Evolutionary conservation across 2,113 vertebrate genomes (phyloP), one percentile per base, ranked within the genome.

Genomic region (Eudorcas thomsonii): DNA sequence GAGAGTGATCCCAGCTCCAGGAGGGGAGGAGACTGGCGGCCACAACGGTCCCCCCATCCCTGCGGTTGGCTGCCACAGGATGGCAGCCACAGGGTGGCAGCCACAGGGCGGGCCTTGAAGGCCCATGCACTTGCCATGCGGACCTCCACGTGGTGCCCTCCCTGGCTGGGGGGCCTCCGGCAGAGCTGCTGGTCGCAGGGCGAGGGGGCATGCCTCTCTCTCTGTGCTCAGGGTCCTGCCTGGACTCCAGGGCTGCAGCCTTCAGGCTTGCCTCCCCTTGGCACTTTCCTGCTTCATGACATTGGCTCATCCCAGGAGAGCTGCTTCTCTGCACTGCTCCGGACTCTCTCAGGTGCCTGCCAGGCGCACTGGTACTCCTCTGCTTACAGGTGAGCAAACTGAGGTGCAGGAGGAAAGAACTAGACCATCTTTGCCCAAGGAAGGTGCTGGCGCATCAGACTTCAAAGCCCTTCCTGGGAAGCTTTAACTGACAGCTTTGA

Each of bases 361-460:
- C 50, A 67, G 52, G 67, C 2, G 0, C 14, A 43, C 5, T 21
- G 23, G 7, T 13, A 36, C 12, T 74, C 13, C 43, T 71, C 43
- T 21, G 55, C 43, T 59, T 33, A 33, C 4, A 87, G 7, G 5
- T 11, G 43, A 80, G 67, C 16, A 81, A 26, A 45, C 14, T 1
- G 30, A 86, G 45, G 45, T 14, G 4, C 3, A 17, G 36, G 19
- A 87, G 15, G 15, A 8, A 52, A 81, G 1, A 11, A 4, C 43
- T 17, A 10, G 2, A 33, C 54, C n/a, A 4, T 43, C 74, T 25
- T 52, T 3, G 6, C 62, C 8, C 0, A 0, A 21, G n/a, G 77
- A 87, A 45, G 10, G 21, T 21, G 16, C 28, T 4, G 1, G 33
- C 11, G 4, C 3, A 1, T n/a, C 80, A 54, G 80, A 83, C n/a